Conservation (phyloP, 1,140 invertebrate genomes). For the Leguminivora glycinivorella region DNA sequence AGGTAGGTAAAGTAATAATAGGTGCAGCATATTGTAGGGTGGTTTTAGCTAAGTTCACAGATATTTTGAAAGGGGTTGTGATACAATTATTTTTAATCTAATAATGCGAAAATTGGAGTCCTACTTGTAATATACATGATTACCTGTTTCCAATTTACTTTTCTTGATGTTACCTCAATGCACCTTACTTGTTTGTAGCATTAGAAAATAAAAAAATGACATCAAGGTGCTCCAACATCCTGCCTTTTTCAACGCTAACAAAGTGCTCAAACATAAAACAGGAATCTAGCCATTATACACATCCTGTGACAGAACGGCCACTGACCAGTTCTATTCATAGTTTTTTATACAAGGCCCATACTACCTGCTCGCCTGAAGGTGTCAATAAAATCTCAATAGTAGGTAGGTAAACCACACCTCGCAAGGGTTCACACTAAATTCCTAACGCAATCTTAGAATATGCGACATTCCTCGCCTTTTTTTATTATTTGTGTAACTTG, state of each 20-base stretch:
- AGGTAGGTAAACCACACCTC: no score
- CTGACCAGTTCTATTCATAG: background rate
- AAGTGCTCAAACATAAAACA: background rate
- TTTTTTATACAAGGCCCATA: background rate
- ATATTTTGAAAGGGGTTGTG: no score
- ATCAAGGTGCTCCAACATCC: conserved; percentile 3
- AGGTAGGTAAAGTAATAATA: conserved; percentile 15
- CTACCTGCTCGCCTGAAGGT: background rate
- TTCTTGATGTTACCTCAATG: no score
- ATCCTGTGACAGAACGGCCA: background rate
- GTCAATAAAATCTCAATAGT: background rate
- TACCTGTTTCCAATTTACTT: no score
- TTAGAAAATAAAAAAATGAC: background rate
- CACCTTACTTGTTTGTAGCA: background rate
- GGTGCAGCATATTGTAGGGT: background rate
- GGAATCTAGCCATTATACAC: conserved; percentile 3
- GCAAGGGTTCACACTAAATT: background rate
- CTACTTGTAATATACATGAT: no score
- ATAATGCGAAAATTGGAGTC: no score
- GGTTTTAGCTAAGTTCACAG: no score
- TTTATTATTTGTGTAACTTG: background rate
- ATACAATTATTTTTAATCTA: no score
- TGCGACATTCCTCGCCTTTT: background rate
- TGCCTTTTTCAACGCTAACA: conserved; percentile 10
- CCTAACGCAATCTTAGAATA: background rate